Conservation (phyloP, 1,140 invertebrate genomes). For the Meloidogyne hapla region DNA sequence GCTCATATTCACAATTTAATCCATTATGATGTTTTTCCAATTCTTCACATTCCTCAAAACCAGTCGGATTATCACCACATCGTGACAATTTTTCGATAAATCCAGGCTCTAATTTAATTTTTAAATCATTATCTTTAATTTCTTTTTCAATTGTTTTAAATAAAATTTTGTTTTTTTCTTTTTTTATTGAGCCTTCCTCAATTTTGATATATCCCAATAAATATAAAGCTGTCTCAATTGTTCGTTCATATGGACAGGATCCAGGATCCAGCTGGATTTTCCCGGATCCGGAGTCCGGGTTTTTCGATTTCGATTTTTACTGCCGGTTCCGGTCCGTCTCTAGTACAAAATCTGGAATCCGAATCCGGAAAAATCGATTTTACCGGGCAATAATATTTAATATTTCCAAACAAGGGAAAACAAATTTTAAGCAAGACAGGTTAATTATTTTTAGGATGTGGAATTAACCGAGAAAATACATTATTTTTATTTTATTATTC, state of each 20-base stretch:
- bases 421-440: too few species aligned
- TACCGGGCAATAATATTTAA: too few species aligned
- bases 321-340: too few species aligned
- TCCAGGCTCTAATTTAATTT: constrained; percentile 12
- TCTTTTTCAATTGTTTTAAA: not conserved
- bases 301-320: too few species aligned
- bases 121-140: not conserved
- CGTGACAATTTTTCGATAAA: not conserved
- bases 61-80: not conserved
- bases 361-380: too few species aligned
- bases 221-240: not conserved
- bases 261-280: too few species aligned
- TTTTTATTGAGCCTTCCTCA: not conserved
- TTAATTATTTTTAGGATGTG: too few species aligned
- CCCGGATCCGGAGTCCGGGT: too few species aligned
- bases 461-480: too few species aligned
- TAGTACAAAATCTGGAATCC: too few species aligned
- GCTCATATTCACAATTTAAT: not conserved
- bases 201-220: not conserved
- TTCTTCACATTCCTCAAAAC: not conserved
- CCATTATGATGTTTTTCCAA: not conserved
- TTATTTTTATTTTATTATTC: too few species aligned
- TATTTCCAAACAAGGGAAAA: too few species aligned
- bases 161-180: not conserved
- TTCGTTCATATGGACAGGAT: not conserved